Conservation (phyloP, 2,888 invertebrate species). For the Sphecodes monilicornis region DNA sequence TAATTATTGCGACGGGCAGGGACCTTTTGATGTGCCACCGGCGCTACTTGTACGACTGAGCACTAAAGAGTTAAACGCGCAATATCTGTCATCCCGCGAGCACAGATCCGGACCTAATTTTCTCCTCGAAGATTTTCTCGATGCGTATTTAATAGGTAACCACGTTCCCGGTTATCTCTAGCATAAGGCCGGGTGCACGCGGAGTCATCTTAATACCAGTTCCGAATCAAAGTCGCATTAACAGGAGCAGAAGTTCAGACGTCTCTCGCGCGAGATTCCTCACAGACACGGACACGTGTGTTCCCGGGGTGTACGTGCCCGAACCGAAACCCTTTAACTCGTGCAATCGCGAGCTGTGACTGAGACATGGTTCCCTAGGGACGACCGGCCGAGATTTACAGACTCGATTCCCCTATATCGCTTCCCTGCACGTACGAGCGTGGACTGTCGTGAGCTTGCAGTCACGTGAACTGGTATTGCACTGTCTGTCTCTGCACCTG, state of each 20-base stretch:
- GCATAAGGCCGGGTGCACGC: neutral
- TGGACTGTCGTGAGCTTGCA: conserved; percentile 35
- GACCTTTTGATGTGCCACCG: neutral
- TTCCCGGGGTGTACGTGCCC: conserved; percentile 29
- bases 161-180: neutral
- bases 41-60: neutral
- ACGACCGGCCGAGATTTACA: conserved; percentile 80
- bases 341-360: conserved; percentile 81
- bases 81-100: neutral
- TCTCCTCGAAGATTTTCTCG: neutral
- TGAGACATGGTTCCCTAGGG: conserved; percentile 83
- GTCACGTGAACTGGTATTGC: conserved; percentile 14
- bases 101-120: neutral
- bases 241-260: conserved; percentile 68
- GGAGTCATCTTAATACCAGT: conserved; percentile 6
- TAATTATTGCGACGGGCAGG: neutral
- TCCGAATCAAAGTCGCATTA: conserved; percentile 80
- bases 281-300: conserved; percentile 27
- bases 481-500: neutral
- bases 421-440: conserved; percentile 40
- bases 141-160: neutral
- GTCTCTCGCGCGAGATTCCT: conserved; percentile 41
- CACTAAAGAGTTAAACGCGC: neutral
- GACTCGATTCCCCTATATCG: conserved; percentile 71
- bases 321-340: conserved; percentile 78